Base-by-base conservation (phyloP, 2,113 vertebrate genomes). In the Rhinopithecus roxellana region DNA sequence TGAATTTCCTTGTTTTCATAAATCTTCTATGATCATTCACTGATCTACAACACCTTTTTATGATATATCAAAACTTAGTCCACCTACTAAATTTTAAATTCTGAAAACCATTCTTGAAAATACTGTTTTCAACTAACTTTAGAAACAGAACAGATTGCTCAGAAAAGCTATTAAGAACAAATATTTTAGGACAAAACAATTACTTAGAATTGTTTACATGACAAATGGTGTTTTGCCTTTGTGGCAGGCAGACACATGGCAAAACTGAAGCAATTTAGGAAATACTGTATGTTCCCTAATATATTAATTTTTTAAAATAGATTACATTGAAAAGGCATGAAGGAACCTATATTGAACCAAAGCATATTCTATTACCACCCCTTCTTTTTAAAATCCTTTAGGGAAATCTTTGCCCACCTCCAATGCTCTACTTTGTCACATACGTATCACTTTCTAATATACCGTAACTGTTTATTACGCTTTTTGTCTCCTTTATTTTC, bases 91-190 rank as follows among this genome's bases (percentile, higher is more conserved):
- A 38, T 70, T 61, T 95, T 97, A 93, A 96, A 97, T 89, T 95
- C 83, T 93, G 22, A 97, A 88, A 95, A 55, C 12, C 10, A 30
- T 80, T 83, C 38, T 52, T 72, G 25, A 80, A 92, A 96, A 89
- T 78, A 57, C 57, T 92, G 64, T 80, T 72, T 64, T 55, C 52
- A 20, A 55, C 52, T 55, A 55, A 20, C 52, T 55, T 20, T 55
- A 55, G 57, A 95, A 97, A 86, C 2, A 94, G n/a, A 96, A 88
- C 32, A 89, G 25, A 94, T 61, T 87, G 35, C 80, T 94, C 55
- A 77, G 38, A 94, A 98, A 97, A 94, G 35, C 50, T 91, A 90
- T 80, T 94, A 80, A 96, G 90, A 78, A 86, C 40, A 96, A 85
- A 83, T 77, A 92, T 87, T 93, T 82, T 87, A 87, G 8, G 91